Evolutionary conservation across 2,113 vertebrate genomes (phyloP).

Genomic region (Lota lota): DNA sequence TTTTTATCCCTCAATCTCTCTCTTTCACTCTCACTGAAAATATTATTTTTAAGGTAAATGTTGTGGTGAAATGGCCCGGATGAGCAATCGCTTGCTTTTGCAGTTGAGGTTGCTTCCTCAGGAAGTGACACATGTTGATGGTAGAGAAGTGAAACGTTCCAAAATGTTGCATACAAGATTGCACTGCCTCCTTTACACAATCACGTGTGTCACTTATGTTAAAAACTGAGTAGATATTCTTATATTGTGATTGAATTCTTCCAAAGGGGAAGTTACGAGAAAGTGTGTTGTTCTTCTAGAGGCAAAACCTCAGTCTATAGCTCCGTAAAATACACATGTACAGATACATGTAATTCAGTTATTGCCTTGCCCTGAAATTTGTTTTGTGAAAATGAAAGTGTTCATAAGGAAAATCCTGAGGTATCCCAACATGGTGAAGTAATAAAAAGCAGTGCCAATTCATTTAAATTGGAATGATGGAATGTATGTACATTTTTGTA

Average conservation of each 20-base stretch:
- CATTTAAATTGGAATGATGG: too few species aligned
- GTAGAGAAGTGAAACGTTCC: conserved; percentile 52
- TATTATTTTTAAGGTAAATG: not conserved
- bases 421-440: too few species aligned
- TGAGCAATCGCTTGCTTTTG: not conserved
- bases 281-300: not conserved
- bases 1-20: too few species aligned
- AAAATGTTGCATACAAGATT: not conserved
- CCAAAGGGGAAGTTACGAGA: not conserved
- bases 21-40: not conserved
- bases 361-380: too few species aligned
- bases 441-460: too few species aligned
- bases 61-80: not conserved
- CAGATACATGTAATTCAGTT: not conserved
- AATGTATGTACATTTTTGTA: too few species aligned
- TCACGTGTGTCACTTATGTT: not conserved
- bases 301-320: not conserved
- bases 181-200: not conserved
- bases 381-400: too few species aligned
- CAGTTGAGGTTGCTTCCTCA: conserved; percentile 31
- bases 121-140: conserved; percentile 37
- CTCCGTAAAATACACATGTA: not conserved
- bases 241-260: not conserved
- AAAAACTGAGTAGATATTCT: not conserved
- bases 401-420: too few species aligned